Evolutionary conservation across 2,888 invertebrate genomes (phyloP), one percentile per base, ranked within the genome.

Genomic region (Lingula anatina): DNA sequence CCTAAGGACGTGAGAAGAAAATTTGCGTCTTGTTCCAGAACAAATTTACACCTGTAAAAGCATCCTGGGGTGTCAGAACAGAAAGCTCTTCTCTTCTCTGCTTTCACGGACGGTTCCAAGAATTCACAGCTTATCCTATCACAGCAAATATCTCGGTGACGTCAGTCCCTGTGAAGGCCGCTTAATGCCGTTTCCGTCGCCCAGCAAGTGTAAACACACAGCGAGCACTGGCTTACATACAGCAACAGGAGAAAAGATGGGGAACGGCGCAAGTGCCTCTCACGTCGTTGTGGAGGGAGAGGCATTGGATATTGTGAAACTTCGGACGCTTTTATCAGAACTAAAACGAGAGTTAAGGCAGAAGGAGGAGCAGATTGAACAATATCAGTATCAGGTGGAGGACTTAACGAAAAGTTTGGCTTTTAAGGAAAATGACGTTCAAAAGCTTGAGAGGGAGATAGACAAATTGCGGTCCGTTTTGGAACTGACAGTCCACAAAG

Each of bases 391-490:
- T 1, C 84, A 86, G 65, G 72, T 85, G 49, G 72, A 76, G 24
- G 79, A 81, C 28, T 78, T 83, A 28, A 80, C 80, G 59, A 81
- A 82, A 59, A 76, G 81, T 49, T 79, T 86, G 49, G 15, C 9
- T 15, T 9, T 12, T 9, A 70, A 81, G 27, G 82, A 83, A 61
- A 74, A 84, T 47, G 87, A 87, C 75, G 80, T 86, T 44, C 65
- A 80, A 35, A 81, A 82, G 61, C 75, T 86, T 39, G 83, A 84
- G 67, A 78, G 85, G 47, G 87, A 87, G 76, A 82, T 86, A 46
- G 85, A 87, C 72, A 86, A 87, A 72, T 75, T 86, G 42, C 85
- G 84, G 49, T 79, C 79, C 1, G 80, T 80, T 28, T 68, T 80
- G 47, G 73, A 78, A 53, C 74, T 76, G 52, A 80, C 78, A 51